A percentile compares a stretch with the other conserved stretches of the same genome.
phyloP scores from a whole-genome alignment of 2,797 vertebrate species.

The Acrocephalus scirpaceus region DNA sequence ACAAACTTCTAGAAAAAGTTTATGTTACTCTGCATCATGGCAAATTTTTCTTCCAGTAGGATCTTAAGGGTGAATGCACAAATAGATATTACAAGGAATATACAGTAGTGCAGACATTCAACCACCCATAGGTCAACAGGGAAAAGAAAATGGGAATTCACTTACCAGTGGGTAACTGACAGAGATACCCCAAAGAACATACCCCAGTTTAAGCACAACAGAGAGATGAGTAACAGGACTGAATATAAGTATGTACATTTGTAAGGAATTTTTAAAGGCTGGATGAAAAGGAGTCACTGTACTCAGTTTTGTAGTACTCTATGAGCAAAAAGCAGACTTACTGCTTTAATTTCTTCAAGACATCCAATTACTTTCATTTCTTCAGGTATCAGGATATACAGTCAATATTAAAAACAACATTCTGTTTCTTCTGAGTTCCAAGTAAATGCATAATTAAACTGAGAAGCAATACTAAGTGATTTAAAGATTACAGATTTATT shows the following conservation, averaged over 20 bases:
- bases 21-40: accelerated
- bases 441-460: background rate
- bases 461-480: background rate
- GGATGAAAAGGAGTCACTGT: background rate
- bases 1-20: background rate
- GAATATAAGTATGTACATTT: background rate
- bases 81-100: background rate
- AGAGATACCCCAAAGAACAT: background rate
- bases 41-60: background rate
- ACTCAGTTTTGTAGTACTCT: background rate
- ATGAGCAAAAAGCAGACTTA: background rate
- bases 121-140: background rate
- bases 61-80: background rate
- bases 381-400: background rate
- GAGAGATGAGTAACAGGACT: background rate
- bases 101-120: background rate
- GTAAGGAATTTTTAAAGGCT: background rate
- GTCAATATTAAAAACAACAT: background rate
- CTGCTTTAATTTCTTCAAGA: background rate
- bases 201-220: background rate
- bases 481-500: background rate
- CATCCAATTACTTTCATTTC: background rate
- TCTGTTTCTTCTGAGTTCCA: background rate
- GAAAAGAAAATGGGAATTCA: background rate
- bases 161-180: background rate